Base-by-base conservation (phyloP, 2,113 vertebrate species). In the Brachionichthys hirsutus region DNA sequence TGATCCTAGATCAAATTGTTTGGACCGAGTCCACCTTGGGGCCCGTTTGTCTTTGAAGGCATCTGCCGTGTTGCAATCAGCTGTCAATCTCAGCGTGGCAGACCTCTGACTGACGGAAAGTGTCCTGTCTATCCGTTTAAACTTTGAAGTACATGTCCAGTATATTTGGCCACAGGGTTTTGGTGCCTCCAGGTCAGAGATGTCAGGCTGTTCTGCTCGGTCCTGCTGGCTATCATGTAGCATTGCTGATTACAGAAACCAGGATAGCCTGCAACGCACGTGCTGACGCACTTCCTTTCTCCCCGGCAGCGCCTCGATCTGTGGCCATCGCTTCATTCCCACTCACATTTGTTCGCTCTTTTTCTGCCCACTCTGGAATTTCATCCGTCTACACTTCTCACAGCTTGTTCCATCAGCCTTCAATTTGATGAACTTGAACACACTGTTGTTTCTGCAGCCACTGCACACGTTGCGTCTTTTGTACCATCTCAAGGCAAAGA, bases 141-240 rank as follows among this genome's bases (percentile, higher is more conserved):
- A 15, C 18, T 22, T 38, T 44, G 34, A 51, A 49, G 62, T 70
- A 65, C 52, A 46, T 53, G 52, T 42, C 15, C 30, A 56, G 54
- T 59, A n/a, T n/a, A n/a, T 57, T 59, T 59, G 30, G 64, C 65
- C 56, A 47, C 36, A 19, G 67, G 70, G 58, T 55, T 70, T 0
- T 70, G 62, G 77, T 61, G 59, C 44, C 72, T 56, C 73, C 63
- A 59, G 69, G 60, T 81, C 78, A 73, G 64, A 54, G 59, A 46
- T 43, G 76, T 71, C 54, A 14, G 67, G 54, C 65, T 72, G 58
- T 42, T 57, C 44, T 65, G 38, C 54, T 54, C 67, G 15, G 44
- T 56, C 54, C 67, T 69, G 50, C 68, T 24, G 60, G 52, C 57
- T 70, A 50, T 87, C 87, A 75, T 75, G 62, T 86, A 85, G 86